Evolutionary conservation across 2,797 vertebrate genomes (phyloP).

Genomic region (Aphelocoma californica): DNA sequence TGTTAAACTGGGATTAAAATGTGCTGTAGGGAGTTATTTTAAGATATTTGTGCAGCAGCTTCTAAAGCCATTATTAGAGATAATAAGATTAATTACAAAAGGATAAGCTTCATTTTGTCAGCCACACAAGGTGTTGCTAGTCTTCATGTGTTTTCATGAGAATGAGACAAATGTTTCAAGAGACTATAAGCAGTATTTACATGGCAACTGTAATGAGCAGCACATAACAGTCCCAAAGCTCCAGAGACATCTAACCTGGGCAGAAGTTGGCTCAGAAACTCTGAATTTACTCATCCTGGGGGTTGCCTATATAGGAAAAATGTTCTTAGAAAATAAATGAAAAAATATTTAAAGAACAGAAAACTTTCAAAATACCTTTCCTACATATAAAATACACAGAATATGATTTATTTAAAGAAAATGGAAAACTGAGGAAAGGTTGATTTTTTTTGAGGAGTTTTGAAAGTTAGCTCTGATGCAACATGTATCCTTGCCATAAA

Average conservation of each 20-base stretch:
- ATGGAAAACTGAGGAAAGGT: not conserved
- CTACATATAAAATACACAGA: not conserved
- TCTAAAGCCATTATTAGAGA: not conserved
- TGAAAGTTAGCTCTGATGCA: not conserved
- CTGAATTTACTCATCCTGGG: not conserved
- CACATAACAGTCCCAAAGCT: not conserved
- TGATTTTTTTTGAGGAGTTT: not conserved
- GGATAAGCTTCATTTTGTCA: not conserved
- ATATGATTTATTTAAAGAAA: not conserved
- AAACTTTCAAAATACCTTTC: not conserved
- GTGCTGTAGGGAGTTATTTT: not conserved
- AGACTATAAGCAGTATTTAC: not conserved
- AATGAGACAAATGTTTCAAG: not conserved
- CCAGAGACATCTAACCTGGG: not conserved
- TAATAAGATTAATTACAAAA: slow-evolving; percentile 18
- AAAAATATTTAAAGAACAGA: not conserved
- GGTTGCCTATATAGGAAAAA: not conserved
- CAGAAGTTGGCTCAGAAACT: not conserved
- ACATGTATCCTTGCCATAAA: not conserved
- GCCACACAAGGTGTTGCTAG: not conserved
- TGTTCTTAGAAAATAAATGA: not conserved
- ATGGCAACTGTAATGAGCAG: not conserved
- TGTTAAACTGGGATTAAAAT: slow-evolving; percentile 4
- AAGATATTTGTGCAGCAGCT: not conserved
- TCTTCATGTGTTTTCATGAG: not conserved